phyloP scores from a whole-genome alignment of 2,797 vertebrate genomes.

The Rousettus madagascariensis region DNA sequence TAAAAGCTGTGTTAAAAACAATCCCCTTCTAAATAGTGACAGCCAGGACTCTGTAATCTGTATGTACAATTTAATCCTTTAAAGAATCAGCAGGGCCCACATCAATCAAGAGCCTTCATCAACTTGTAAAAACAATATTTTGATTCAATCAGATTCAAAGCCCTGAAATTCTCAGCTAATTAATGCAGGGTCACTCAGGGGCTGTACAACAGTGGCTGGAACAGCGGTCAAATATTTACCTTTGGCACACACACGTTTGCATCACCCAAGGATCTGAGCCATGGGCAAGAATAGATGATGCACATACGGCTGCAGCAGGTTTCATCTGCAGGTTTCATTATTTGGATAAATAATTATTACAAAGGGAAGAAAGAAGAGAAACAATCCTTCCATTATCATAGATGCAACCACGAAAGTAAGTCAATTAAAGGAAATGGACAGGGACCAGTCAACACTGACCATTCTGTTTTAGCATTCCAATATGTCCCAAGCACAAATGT shows the following conservation, averaged over 20 bases:
- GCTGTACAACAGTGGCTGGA: slow-evolving; percentile 77
- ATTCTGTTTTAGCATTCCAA: slow-evolving; percentile 58
- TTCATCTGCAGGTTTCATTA: slow-evolving; percentile 64
- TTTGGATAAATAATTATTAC: slow-evolving; percentile 81
- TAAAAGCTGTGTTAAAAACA: slow-evolving; percentile 79
- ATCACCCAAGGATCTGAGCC: slow-evolving; percentile 75
- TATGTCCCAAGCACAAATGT: slow-evolving; percentile 58
- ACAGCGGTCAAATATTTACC: slow-evolving; percentile 89
- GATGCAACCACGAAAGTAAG: slow-evolving; percentile 68
- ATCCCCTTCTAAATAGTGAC: slow-evolving; percentile 80
- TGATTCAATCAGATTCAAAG: slow-evolving; percentile 95
- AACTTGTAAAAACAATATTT: slow-evolving; percentile 99
- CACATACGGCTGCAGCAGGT: slow-evolving; percentile 59
- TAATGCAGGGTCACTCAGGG: slow-evolving; percentile 88
- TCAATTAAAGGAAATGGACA: slow-evolving; percentile 74
- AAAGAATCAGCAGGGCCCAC: slow-evolving; percentile 94
- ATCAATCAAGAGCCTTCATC: slow-evolving; percentile 99
- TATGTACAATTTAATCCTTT: slow-evolving; percentile 99
- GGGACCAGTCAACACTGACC: slow-evolving; percentile 69
- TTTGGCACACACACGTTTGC: slow-evolving; percentile 73
- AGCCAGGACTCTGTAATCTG: slow-evolving; percentile 91
- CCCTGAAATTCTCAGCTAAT: slow-evolving; percentile 86
- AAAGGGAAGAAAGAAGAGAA: slow-evolving; percentile 65
- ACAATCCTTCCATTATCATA: slow-evolving; percentile 23
- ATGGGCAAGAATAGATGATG: slow-evolving; percentile 82